These are phyloP conservation scores for Pachypsylla venusta DNA, from an alignment of 1,140 invertebrate genomes.

Conservation along the genomic window DNA sequence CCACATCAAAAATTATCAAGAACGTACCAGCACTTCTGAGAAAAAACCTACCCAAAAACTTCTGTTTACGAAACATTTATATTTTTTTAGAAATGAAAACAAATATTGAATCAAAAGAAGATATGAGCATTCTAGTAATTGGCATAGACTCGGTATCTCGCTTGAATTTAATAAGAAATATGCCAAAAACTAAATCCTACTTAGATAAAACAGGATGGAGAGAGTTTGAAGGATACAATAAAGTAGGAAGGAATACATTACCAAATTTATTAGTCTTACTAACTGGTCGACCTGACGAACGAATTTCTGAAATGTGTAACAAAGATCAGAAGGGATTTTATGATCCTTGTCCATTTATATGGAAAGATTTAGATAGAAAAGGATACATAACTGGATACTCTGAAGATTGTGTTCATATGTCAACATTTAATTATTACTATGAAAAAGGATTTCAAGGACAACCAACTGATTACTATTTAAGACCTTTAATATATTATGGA, in stretches of 20 bases:
- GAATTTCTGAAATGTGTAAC: background rate
- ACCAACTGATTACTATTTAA: constrained; percentile 68
- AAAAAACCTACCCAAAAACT: too few species aligned
- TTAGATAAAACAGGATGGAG: constrained; percentile 41
- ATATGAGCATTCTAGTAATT: constrained; percentile 42
- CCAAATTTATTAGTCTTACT: constrained; percentile 61
- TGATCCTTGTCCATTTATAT: constrained; percentile 56
- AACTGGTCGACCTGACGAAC: constrained; percentile 35
- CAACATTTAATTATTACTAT: constrained; percentile 67
- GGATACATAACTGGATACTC: constrained; percentile 59
- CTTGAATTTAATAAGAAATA: constrained; percentile 55
- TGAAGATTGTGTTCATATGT: constrained; percentile 58
- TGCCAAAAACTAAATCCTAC: constrained; percentile 52
- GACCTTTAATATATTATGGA: constrained; percentile 53
- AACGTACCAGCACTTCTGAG: too few species aligned
- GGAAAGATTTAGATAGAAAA: constrained; percentile 52
- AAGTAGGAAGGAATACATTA: constrained; percentile 67
- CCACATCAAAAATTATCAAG: too few species aligned
- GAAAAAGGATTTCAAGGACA: constrained; percentile 58
- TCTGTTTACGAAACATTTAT: too few species aligned
- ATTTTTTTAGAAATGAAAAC: background rate
- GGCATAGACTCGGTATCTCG: constrained; percentile 75
- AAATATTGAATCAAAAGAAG: constrained; percentile 12
- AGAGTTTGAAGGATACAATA: constrained; percentile 43
- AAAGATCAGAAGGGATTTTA: background rate